Base-by-base conservation (phyloP, 2,888 invertebrate species). In the Napeogenes sylphis region DNA sequence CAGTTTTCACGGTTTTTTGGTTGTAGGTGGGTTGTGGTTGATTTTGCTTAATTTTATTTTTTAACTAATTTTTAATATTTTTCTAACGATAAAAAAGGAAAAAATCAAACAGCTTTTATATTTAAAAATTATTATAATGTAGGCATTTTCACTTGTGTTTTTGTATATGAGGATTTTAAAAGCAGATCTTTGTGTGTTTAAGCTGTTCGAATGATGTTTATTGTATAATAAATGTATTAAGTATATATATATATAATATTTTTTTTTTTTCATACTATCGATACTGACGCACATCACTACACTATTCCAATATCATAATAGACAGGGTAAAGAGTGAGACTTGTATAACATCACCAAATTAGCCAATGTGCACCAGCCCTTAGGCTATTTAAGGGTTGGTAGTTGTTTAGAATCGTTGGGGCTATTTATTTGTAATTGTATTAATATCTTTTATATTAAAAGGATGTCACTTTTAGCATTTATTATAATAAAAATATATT, bases 331-430 rank as follows among this genome's bases (percentile, higher is more conserved):
- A 21, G 21, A 21, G 87, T 86, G 86, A 86, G 83, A 87, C 87
- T 87, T 87, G 90, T 89, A 85, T 79, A 87, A 90, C 89, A 90
- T 89, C 83, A 85, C 90, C 87, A 89, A 90, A 90, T 90, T 90
- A 90, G 88, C 83, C 83, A 74, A 78, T 85, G 84, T 85, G 84
- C 83, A 84, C 83, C 85, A 82, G 84, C 88, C 89, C 86, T 82
- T 72, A 77, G 85, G 84, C 82, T 67, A 55, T 70, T 54, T 33
- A 74, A 90, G 87, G 90, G 90, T 69, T 88, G 84, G 54, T 81
- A 72, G 67, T 42, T 51, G 6, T 55, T 12, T 42, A 21, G 14
- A 42, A 55, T 38, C 42, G 21, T 35, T 14, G 10, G 33, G 32
- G 38, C 14, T 55, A 14, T 55, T 55, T 32, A 38, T n/a, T 38